Conservation (phyloP, 2,797 vertebrate species). For the Gypaetus barbatus region DNA sequence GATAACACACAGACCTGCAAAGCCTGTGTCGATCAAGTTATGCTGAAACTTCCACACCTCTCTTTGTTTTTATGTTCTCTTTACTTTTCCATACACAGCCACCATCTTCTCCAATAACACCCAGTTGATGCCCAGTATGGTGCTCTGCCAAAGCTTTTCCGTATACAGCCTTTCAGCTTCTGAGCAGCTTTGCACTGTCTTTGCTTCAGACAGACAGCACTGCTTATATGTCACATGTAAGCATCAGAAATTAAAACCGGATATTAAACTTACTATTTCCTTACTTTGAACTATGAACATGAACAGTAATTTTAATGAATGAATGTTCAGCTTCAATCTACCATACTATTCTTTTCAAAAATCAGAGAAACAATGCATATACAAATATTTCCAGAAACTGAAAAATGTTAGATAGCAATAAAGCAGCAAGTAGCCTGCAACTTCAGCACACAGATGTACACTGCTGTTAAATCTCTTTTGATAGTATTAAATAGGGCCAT, state of each 20-base stretch:
- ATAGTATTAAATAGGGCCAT: background rate
- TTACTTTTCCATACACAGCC: background rate
- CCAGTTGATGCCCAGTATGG: background rate
- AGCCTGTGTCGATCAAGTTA: background rate
- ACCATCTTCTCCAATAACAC: background rate
- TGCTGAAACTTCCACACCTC: background rate
- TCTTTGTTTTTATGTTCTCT: background rate
- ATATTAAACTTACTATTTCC: background rate
- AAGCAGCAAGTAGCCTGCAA: background rate
- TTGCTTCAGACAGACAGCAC: background rate
- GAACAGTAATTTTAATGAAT: background rate
- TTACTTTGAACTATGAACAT: background rate
- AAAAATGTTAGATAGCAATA: background rate
- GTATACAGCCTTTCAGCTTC: background rate
- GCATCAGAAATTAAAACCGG: background rate
- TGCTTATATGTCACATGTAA: background rate
- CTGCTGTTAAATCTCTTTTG: background rate
- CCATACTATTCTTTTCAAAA: background rate
- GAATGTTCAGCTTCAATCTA: background rate
- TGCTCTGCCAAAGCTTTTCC: background rate
- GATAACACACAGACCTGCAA: background rate
- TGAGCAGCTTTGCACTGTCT: background rate
- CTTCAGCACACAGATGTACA: background rate
- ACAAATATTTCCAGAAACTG: background rate
- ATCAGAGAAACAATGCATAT: background rate